These are phyloP conservation scores for Drosophila falleni DNA, from an alignment of 2,888 invertebrate genomes.

Conservation along the genomic window DNA sequence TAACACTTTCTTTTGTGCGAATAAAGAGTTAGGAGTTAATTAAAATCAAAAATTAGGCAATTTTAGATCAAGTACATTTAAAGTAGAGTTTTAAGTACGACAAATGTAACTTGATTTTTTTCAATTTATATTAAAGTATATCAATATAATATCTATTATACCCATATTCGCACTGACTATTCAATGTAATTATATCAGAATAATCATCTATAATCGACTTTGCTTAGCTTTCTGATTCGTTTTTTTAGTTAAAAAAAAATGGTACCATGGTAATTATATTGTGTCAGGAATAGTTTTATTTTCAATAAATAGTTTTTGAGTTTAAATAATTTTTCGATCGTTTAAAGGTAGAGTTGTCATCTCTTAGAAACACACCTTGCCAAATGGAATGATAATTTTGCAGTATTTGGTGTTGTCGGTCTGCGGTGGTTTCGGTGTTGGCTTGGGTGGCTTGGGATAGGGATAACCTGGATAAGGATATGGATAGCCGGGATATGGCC, in stretches of 20 bases:
- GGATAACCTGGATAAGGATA: background rate
- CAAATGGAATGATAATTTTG: conserved; percentile 48
- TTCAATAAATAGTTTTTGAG: background rate
- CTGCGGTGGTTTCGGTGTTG: conserved; percentile 5
- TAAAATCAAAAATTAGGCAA: too few species aligned
- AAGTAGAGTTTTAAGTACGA: too few species aligned
- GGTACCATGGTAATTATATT: background rate
- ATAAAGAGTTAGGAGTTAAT: too few species aligned
- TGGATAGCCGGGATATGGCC: background rate
- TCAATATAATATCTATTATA: too few species aligned
- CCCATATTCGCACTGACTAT: too few species aligned
- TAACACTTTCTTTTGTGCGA: too few species aligned
- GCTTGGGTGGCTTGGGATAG: conserved; percentile 17
- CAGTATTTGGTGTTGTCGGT: conserved; percentile 24
- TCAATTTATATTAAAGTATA: too few species aligned
- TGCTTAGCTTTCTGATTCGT: background rate
- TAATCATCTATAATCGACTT: background rate
- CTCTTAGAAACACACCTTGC: conserved; percentile 46
- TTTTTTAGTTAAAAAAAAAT: background rate
- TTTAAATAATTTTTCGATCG: background rate
- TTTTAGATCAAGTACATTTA: too few species aligned
- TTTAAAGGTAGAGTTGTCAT: too few species aligned
- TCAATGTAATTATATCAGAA: too few species aligned
- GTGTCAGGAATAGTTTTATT: conserved; percentile 44
- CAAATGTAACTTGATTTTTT: too few species aligned